phyloP scores from a whole-genome alignment of 2,888 invertebrate genomes.

The Protophormia terraenovae region DNA sequence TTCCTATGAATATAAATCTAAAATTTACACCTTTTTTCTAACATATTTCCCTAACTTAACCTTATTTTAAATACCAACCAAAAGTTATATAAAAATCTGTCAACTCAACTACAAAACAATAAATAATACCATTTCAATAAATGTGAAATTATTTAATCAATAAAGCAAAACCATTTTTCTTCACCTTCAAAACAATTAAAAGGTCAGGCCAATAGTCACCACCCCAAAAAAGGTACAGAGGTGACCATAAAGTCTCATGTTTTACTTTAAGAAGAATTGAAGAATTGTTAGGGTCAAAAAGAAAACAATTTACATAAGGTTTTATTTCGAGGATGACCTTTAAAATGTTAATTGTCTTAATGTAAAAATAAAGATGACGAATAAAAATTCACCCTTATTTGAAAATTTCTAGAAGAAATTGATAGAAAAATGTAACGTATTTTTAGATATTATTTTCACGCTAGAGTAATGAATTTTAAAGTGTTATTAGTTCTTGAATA shows the following conservation, averaged over 20 bases:
- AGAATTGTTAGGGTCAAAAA: constrained; percentile 32
- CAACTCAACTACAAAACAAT: constrained; percentile 25
- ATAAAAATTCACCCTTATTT: constrained; percentile 18
- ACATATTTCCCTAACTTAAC: background rate
- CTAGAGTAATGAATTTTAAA: background rate
- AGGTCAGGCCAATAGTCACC: constrained; percentile 28
- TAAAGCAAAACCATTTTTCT: constrained; percentile 19
- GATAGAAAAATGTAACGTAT: constrained; percentile 2
- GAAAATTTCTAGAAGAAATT: background rate
- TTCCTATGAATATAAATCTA: background rate
- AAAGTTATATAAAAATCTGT: constrained; percentile 21
- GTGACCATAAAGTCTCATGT: background rate
- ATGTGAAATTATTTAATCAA: constrained; percentile 49
- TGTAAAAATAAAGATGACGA: constrained; percentile 1
- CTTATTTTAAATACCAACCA: background rate
- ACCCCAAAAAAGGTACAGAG: background rate
- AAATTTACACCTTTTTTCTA: background rate
- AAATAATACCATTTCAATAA: constrained; percentile 17
- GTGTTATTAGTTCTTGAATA: background rate
- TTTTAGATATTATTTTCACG: background rate
- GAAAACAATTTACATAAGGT: constrained; percentile 45
- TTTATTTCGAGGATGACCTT: constrained; percentile 22
- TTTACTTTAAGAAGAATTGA: background rate
- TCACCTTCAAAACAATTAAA: background rate
- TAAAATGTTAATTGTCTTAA: constrained; percentile 35